Conservation (phyloP, 2,113 vertebrate species). For the Holacanthus passer region DNA sequence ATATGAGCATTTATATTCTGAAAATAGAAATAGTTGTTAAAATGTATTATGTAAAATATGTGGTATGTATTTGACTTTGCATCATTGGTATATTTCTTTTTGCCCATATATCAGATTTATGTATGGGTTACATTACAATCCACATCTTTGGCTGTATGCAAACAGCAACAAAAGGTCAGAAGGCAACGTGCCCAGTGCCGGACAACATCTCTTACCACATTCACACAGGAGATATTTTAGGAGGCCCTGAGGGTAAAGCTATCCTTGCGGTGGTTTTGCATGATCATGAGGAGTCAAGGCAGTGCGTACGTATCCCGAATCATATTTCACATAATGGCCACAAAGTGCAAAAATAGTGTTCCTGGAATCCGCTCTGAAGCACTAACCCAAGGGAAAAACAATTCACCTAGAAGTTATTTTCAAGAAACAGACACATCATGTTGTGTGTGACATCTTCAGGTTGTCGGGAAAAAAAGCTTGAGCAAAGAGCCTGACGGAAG, state of each 20-base stretch:
- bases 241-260: conserved; percentile 27
- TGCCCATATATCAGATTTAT: background rate
- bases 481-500: background rate
- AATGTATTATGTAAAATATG: background rate
- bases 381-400: background rate
- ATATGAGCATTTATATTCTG: background rate
- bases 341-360: conserved; percentile 33
- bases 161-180: conserved; percentile 32
- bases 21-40: background rate
- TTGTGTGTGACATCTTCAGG: background rate
- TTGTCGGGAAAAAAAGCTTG: conserved; percentile 1
- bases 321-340: conserved; percentile 51
- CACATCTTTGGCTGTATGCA: background rate
- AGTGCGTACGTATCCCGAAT: conserved; percentile 14
- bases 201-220: conserved; percentile 35
- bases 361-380: conserved; percentile 26
- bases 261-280: conserved; percentile 44
- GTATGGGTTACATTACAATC: background rate
- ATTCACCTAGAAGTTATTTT: background rate
- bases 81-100: no score
- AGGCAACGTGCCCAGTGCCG: background rate
- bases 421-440: background rate
- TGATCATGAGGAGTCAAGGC: conserved; percentile 18
- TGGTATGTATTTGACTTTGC: background rate
- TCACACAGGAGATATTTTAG: conserved; percentile 38